phyloP scores from a whole-genome alignment of 2,888 invertebrate genomes.

The Euphydryas editha region DNA sequence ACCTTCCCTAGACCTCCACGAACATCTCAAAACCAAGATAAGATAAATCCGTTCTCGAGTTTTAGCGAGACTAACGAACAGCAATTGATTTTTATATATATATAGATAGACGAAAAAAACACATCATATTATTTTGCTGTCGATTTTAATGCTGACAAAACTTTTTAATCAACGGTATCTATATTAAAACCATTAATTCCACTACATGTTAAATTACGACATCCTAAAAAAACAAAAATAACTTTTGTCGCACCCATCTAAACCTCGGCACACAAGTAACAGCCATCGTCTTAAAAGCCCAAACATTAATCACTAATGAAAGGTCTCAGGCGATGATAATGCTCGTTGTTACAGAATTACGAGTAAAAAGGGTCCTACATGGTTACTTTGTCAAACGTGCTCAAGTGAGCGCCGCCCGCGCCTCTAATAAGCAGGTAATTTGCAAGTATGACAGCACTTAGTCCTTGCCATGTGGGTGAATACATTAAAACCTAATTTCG shows the following conservation, averaged over 20 bases:
- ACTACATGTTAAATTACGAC: no score
- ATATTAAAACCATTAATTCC: no score
- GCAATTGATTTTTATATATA: no score
- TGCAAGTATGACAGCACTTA: constrained; percentile 56
- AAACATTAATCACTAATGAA: constrained; percentile 17
- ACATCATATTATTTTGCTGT: no score
- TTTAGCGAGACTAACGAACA: no score
- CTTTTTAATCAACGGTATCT: no score
- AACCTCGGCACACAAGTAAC: constrained; percentile 5
- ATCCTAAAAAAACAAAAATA: no score
- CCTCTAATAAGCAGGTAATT: constrained; percentile 65
- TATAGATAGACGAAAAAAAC: no score
- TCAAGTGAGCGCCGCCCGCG: constrained; percentile 53
- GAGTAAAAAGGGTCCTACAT: constrained; percentile 29
- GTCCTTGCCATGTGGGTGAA: constrained; percentile 62
- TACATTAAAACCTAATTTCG: constrained; percentile 69
- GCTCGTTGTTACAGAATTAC: constrained; percentile 27
- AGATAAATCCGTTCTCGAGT: no score
- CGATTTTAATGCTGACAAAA: no score
- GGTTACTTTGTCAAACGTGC: constrained; percentile 55
- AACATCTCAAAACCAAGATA: no score
- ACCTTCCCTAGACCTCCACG: no score
- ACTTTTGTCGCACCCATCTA: neutral
- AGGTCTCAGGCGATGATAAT: constrained; percentile 17
- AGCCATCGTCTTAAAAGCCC: constrained; percentile 12